phyloP scores from a whole-genome alignment of 2,888 invertebrate genomes.

The Gisinianus flammeolus region DNA sequence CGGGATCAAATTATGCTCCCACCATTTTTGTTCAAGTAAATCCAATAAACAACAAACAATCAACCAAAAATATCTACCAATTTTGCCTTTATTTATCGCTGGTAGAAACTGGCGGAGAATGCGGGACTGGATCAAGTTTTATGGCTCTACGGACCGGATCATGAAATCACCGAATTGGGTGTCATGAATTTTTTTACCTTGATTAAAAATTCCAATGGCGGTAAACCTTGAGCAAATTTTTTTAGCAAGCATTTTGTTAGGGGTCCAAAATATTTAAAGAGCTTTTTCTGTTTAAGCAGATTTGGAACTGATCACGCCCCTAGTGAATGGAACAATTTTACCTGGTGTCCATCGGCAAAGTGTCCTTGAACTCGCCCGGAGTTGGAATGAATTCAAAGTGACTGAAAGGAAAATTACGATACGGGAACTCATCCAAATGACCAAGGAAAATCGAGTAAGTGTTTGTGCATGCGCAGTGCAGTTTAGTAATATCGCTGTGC shows the following conservation, averaged over 20 bases:
- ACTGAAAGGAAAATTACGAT: slow-evolving; percentile 82
- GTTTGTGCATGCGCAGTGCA: no score
- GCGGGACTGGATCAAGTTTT: slow-evolving; percentile 88
- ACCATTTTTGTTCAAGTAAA: slow-evolving; percentile 75
- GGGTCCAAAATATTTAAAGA: no score
- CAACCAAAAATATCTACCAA: no score
- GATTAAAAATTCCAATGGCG: slow-evolving; percentile 85
- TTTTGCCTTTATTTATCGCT: no score
- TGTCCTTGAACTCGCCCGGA: slow-evolving; percentile 77
- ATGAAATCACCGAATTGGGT: slow-evolving; percentile 94
- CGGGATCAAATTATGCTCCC: slow-evolving; percentile 92
- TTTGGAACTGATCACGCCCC: slow-evolving; percentile 88
- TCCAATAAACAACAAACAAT: background rate
- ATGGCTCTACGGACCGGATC: slow-evolving; percentile 94
- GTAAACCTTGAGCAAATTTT: no score
- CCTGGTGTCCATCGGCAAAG: slow-evolving; percentile 93
- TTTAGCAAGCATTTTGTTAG: no score
- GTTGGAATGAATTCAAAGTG: slow-evolving; percentile 87
- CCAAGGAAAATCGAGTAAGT: slow-evolving; percentile 63
- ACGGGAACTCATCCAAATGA: slow-evolving; percentile 75
- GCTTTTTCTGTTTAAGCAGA: no score
- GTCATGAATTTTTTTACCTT: slow-evolving; percentile 97
- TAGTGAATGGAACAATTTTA: slow-evolving; percentile 89
- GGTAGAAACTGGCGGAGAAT: slow-evolving; percentile 72
- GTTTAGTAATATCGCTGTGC: no score